Conservation (phyloP, 2,888 invertebrate species). For the Adineta ricciae region DNA sequence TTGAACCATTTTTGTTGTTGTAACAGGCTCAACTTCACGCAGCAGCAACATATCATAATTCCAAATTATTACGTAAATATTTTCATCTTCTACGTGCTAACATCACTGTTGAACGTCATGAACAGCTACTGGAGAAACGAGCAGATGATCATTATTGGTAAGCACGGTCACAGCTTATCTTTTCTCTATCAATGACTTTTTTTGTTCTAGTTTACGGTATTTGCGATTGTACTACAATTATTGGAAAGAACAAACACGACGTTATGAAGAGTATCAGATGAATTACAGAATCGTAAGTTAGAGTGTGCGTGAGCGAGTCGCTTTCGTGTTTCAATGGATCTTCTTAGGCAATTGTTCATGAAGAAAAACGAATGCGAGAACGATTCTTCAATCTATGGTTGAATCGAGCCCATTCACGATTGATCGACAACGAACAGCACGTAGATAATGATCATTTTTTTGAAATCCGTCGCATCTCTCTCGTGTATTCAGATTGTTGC, state of each 20-base stretch:
- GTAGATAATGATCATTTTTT: not conserved
- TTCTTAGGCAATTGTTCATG: not conserved
- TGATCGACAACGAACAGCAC: not conserved
- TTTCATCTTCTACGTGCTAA: not conserved
- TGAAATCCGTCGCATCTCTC: not conserved
- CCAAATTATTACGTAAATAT: not conserved
- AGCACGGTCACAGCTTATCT: not conserved
- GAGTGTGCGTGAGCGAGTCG: not conserved
- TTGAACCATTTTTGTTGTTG: not conserved
- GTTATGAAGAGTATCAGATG: not conserved
- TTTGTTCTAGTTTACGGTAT: not conserved
- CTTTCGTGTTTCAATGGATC: not conserved
- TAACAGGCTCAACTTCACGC: not conserved
- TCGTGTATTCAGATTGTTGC: not conserved
- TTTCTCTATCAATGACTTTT: not conserved
- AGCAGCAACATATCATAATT: not conserved
- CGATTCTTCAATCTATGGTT: not conserved
- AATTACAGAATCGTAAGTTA: not conserved
- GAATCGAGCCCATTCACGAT: not conserved
- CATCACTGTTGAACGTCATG: not conserved
- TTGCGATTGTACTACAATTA: not conserved
- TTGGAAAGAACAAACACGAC: not conserved
- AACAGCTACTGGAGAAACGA: not conserved
- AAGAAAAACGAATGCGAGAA: not conserved
- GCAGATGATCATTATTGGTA: slow-evolving; percentile 1